A percentile compares a stretch with the other conserved stretches of the same genome.
phyloP scores from a whole-genome alignment of 2,113 vertebrate species.

The Epinephelus fuscoguttatus region DNA sequence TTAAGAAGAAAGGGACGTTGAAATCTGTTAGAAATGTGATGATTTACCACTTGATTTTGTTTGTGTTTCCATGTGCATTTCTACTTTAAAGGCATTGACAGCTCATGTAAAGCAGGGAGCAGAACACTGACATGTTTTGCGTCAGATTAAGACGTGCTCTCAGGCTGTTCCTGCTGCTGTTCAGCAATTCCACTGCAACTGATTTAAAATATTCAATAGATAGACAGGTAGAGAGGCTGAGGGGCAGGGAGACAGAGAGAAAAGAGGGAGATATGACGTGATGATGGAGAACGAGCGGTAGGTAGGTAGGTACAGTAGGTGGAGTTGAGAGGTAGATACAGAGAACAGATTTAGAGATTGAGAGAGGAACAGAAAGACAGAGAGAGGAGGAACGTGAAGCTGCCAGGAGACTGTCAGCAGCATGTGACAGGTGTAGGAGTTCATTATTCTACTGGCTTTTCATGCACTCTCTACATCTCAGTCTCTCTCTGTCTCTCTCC shows the following conservation, averaged over 20 bases:
- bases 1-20: background rate
- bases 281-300: conserved; percentile 19
- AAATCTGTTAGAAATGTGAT: background rate
- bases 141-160: conserved; percentile 55
- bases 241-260: background rate
- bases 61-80: background rate
- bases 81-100: background rate
- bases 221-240: conserved; percentile 1
- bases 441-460: conserved; percentile 40
- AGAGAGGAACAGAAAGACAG: conserved; percentile 32
- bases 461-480: background rate
- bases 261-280: background rate
- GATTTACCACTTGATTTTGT: background rate
- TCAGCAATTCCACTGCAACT: conserved; percentile 50
- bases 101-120: background rate
- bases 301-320: conserved; percentile 15
- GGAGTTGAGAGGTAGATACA: conserved; percentile 15
- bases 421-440: conserved; percentile 41
- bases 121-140: conserved; percentile 9
- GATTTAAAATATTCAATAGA: conserved; percentile 54
- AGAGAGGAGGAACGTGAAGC: conserved; percentile 22
- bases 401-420: conserved; percentile 38
- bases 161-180: conserved; percentile 44
- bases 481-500: background rate
- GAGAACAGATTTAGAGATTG: conserved; percentile 44